A percentile compares a stretch with the other conserved stretches of the same genome.
Conservation (phyloP, 2,888 invertebrate genomes). For the Tetragonisca angustula region DNA sequence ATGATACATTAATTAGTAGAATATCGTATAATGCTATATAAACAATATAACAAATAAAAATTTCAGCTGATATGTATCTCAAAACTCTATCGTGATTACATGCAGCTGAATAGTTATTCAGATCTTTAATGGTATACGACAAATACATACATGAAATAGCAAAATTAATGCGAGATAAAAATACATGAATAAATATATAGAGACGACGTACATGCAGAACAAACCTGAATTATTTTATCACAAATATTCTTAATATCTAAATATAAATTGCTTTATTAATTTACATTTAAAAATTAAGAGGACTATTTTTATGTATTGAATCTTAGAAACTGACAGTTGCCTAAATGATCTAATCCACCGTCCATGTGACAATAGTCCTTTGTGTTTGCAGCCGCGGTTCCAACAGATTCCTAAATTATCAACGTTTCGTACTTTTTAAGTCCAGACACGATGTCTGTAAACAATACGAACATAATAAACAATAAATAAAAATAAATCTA, state of each 20-base stretch:
- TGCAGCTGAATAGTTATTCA: slow-evolving; percentile 12
- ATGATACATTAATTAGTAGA: neutral
- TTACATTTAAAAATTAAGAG: slow-evolving; percentile 75
- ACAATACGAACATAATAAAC: neutral
- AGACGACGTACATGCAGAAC: slow-evolving; percentile 14
- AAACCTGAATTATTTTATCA: slow-evolving; percentile 70
- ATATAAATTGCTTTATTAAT: slow-evolving; percentile 68
- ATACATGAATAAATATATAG: neutral
- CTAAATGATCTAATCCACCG: slow-evolving; percentile 73
- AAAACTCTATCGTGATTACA: slow-evolving; percentile 29
- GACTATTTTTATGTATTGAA: slow-evolving; percentile 62
- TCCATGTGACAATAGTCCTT: slow-evolving; percentile 69
- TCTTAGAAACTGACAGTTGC: slow-evolving; percentile 80
- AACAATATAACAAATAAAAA: neutral
- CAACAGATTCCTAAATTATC: slow-evolving; percentile 44
- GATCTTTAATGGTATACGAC: slow-evolving; percentile 44
- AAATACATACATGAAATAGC: slow-evolving; percentile 28
- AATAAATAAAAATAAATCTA: neutral
- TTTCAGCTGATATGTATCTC: neutral
- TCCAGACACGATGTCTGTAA: neutral
- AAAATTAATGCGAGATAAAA: slow-evolving; percentile 35
- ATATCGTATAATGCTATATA: neutral
- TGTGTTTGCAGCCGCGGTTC: slow-evolving; percentile 45
- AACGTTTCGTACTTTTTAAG: slow-evolving; percentile 24
- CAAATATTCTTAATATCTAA: slow-evolving; percentile 72